phyloP scores from a whole-genome alignment of 2,888 invertebrate species.

The Dicroscelio sp. region DNA sequence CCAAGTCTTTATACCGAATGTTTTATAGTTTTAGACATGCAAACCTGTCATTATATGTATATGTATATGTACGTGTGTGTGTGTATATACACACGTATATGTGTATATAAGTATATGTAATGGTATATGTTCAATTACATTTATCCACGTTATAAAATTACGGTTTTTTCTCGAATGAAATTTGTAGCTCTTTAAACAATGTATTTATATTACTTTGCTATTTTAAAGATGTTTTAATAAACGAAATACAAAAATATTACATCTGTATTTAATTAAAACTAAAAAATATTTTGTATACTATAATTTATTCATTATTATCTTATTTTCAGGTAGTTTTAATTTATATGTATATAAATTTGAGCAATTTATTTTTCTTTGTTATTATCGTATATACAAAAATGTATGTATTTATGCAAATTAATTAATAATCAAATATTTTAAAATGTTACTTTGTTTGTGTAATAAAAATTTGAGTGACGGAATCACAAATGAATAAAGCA shows the following conservation, averaged over 20 bases:
- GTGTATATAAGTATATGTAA: slow-evolving; percentile 22
- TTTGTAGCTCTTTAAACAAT: slow-evolving; percentile 46
- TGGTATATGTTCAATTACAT: slow-evolving; percentile 40
- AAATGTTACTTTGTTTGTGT: too few relatives aligned
- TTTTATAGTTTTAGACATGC: slow-evolving; percentile 8
- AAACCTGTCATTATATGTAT: background rate
- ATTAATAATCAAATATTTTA: background rate
- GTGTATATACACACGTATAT: background rate
- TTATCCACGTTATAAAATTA: slow-evolving; percentile 32
- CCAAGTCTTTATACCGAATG: too few relatives aligned
- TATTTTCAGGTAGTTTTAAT: background rate
- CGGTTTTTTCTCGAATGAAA: background rate
- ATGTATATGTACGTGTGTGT: background rate
- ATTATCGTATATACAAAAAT: too few relatives aligned
- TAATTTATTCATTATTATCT: too few relatives aligned
- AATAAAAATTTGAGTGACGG: background rate
- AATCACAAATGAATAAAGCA: background rate
- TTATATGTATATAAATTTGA: background rate
- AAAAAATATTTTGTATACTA: too few relatives aligned
- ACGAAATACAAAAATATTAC: slow-evolving; percentile 30
- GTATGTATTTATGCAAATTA: too few relatives aligned
- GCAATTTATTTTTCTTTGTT: background rate
- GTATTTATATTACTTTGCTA: slow-evolving; percentile 60
- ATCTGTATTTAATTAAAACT: background rate
- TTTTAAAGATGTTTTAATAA: slow-evolving; percentile 58